A percentile compares a stretch with the other conserved stretches of the same genome.
These are phyloP conservation scores for Tapirus indicus DNA, from an alignment of 2,797 vertebrate species.

Conservation along the genomic window DNA sequence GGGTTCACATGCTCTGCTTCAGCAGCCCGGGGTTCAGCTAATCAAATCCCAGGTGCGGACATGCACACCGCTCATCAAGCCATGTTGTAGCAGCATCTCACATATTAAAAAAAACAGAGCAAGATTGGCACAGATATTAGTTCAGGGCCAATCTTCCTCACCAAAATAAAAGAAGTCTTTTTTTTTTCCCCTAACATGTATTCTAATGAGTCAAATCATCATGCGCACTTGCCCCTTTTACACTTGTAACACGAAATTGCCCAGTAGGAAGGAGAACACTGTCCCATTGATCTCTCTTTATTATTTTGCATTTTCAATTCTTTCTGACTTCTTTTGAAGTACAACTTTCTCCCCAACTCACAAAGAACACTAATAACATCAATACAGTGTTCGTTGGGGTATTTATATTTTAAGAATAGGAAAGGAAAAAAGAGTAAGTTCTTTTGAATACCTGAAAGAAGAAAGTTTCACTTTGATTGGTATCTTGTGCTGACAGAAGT, in stretches of 20 bases:
- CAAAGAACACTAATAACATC: slow-evolving; percentile 76
- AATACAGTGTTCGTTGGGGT: slow-evolving; percentile 58
- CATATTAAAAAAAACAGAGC: no score
- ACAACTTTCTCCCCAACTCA: slow-evolving; percentile 68
- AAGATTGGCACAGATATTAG: no score
- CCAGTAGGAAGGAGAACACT: slow-evolving; percentile 46
- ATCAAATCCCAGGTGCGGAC: no score
- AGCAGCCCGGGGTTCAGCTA: no score
- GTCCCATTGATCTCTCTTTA: slow-evolving; percentile 67
- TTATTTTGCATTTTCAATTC: slow-evolving; percentile 72
- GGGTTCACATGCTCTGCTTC: no score
- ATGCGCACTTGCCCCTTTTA: slow-evolving; percentile 56
- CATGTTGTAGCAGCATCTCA: no score
- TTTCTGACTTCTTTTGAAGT: slow-evolving; percentile 79
- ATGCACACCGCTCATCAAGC: no score
- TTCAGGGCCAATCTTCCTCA: no score
- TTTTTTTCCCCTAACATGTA: not conserved
- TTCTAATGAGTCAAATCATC: not conserved
- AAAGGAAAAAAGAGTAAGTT: not conserved
- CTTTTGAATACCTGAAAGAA: slow-evolving; percentile 59
- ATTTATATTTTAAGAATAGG: slow-evolving; percentile 66
- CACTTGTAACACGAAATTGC: slow-evolving; percentile 29
- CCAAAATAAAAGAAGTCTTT: no score
- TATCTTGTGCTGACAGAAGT: slow-evolving; percentile 67
- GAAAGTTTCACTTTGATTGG: slow-evolving; percentile 55